Evolutionary conservation across 2,113 vertebrate species (phyloP).

Genomic region (Psammodynastes pulverulentus): DNA sequence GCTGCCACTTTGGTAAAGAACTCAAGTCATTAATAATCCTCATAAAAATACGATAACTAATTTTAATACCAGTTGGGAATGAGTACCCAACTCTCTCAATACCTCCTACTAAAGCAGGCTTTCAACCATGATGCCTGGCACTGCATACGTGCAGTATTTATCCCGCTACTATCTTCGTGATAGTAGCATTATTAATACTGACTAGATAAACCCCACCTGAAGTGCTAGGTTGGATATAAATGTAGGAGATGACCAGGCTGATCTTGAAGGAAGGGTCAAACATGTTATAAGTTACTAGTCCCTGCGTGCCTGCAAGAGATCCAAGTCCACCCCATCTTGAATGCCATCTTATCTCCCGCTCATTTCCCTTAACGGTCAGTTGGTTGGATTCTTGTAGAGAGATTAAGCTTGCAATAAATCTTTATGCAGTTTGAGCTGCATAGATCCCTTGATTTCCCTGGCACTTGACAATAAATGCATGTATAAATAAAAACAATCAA

Average conservation of each 20-base stretch:
- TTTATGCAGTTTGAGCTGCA: background rate
- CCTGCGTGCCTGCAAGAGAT: rapidly evolving
- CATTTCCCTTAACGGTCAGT: background rate
- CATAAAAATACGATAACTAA: background rate
- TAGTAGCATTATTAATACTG: background rate
- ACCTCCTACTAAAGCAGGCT: background rate
- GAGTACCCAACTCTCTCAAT: background rate
- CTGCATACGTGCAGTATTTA: background rate
- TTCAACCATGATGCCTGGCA: background rate
- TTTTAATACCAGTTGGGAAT: background rate
- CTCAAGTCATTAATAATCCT: background rate
- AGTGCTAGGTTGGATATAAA: background rate
- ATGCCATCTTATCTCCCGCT: background rate
- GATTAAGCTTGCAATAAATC: background rate
- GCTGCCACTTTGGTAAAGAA: background rate
- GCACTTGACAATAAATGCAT: background rate
- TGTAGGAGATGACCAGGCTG: background rate
- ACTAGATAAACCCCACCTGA: background rate
- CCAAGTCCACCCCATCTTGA: background rate
- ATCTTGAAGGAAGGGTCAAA: background rate
- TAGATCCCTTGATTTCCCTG: background rate
- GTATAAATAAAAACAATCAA: background rate
- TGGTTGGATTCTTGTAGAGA: background rate
- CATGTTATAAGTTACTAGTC: background rate
- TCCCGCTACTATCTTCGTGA: background rate